Evolutionary conservation across 2,113 vertebrate genomes (phyloP).

Genomic region (Corydoras maculifer): DNA sequence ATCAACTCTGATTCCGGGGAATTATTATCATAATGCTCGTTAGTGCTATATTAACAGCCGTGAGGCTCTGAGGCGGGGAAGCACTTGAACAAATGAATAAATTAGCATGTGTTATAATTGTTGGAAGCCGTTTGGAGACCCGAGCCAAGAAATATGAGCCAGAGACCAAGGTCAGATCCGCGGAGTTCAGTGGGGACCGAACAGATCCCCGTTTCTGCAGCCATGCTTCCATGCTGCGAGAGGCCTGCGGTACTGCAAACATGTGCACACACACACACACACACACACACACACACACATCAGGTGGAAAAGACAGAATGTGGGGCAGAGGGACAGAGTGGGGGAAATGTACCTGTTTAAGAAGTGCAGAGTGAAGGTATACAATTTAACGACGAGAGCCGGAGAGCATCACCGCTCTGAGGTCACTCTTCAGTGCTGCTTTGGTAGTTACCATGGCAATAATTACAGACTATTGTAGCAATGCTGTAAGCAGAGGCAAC

Average conservation of each 20-base stretch:
- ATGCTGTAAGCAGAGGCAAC: slow-evolving; percentile 36
- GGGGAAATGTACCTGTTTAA: slow-evolving; percentile 3
- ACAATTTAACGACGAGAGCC: slow-evolving; percentile 19
- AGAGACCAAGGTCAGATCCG: slow-evolving; percentile 20
- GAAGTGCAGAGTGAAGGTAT: slow-evolving; percentile 16
- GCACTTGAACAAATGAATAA: slow-evolving; percentile 15
- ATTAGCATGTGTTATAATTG: slow-evolving; percentile 32
- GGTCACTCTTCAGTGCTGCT: slow-evolving; percentile 30
- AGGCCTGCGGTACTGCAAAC: not conserved
- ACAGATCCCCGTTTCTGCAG: slow-evolving; percentile 8
- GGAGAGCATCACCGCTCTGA: slow-evolving; percentile 6
- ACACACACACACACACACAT: not conserved
- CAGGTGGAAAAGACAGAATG: not conserved
- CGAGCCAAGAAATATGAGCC: slow-evolving; percentile 1
- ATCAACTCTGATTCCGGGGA: not conserved
- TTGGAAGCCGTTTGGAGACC: slow-evolving; percentile 3
- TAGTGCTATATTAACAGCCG: slow-evolving; percentile 10
- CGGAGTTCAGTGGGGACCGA: slow-evolving; percentile 5
- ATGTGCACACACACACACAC: not conserved
- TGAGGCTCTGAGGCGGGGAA: not conserved
- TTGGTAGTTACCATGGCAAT: slow-evolving; percentile 43
- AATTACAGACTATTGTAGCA: slow-evolving; percentile 39
- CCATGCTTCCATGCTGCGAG: too few species aligned
- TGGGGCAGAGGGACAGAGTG: not conserved
- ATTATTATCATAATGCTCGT: slow-evolving; percentile 18